Evolutionary conservation across 2,797 vertebrate genomes (phyloP), one percentile per base, ranked within the genome.

Genomic region (Salmo trutta): DNA sequence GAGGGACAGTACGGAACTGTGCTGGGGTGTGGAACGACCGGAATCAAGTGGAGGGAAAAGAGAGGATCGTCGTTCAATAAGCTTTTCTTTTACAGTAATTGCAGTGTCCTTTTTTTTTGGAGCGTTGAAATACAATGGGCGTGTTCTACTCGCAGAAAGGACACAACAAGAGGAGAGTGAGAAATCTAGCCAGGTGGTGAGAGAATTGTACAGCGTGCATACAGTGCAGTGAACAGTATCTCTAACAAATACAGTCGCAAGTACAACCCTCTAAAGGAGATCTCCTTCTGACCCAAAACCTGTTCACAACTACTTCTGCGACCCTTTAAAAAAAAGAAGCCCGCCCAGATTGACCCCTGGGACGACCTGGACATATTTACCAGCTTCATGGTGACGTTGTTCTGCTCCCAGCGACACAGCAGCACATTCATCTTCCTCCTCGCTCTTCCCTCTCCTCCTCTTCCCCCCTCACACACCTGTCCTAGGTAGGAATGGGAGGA

Each of bases 361-460:
- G 62, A 36, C n/a, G 75, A 82, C 77, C 77, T 10, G 16, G 72
- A 81, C 78, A 79, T 78, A 31, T 76, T 76, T 93, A 98, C 98
- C 98, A 98, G 95, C 88, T 99, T 98, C 97, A 97, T 97, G 90
- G 94, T 93, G 91, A 87, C 85, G 89, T 94, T 97, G 92, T 96
- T 97, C 83, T 96, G 95, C 17, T 98, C 96, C 96, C 97, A 97
- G 82, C 94, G 94, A 93, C 96, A 97, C 86, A 97, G 92, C 95
- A 96, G 95, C 92, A 91, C 82, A 91, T 93, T 98, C 96, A 97
- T 98, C 82, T 90, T 94, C 89, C 14, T 75, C 79, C 82, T 75
- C 33, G 71, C 80, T 68, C 89, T 87, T 81, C 73, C 74, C 74
- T 82, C n/a, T 68, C 47, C 36, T 76, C 71, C 74, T 77, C 71